Percentiles rank a stretch among this genome's conserved stretches.
Conservation (phyloP, 37 sponge, comb jelly and placozoan genomes). For the Geodia barretti region DNA sequence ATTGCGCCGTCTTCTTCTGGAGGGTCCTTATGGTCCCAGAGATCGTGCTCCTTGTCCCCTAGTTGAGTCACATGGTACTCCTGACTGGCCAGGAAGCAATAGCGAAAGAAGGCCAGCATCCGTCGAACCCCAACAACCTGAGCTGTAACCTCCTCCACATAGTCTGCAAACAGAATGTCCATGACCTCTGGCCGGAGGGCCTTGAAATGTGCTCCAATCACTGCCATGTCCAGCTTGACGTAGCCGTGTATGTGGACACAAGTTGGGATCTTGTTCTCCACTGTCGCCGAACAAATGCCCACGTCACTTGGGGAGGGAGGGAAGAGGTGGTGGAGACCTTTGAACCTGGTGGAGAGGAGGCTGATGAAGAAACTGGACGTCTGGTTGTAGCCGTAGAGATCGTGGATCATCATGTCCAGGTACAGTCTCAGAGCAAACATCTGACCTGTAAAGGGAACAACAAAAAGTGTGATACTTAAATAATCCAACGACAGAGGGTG, state of each 20-base stretch:
- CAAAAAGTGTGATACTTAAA: not conserved
- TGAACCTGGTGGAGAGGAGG: slow-evolving; percentile 66
- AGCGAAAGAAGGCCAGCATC: slow-evolving; percentile 85
- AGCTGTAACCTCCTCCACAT: slow-evolving; percentile 91
- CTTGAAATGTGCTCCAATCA: slow-evolving; percentile 71
- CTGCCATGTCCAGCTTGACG: slow-evolving; percentile 75
- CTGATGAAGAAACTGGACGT: slow-evolving; percentile 74
- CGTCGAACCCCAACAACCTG: slow-evolving; percentile 82
- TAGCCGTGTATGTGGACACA: slow-evolving; percentile 83
- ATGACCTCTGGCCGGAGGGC: slow-evolving; percentile 63
- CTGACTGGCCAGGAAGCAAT: slow-evolving; percentile 77
- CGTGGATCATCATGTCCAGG: slow-evolving; percentile 90
- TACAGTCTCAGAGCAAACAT: slow-evolving; percentile 85
- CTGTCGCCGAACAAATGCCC: slow-evolving; percentile 37
- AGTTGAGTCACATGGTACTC: slow-evolving; percentile 76
- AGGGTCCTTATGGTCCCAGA: slow-evolving; percentile 70
- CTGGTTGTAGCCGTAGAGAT: slow-evolving; percentile 79
- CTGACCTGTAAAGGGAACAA: slow-evolving; percentile 64
- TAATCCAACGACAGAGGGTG: too few species aligned
- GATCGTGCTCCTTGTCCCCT: slow-evolving; percentile 53
- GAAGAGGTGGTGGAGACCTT: slow-evolving; percentile 82
- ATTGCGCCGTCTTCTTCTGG: not conserved
- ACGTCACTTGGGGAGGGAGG: slow-evolving; percentile 53
- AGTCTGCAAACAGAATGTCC: slow-evolving; percentile 84
- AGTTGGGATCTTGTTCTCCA: slow-evolving; percentile 70